These are phyloP conservation scores for Nemotelus pantherinus DNA, from an alignment of 2,888 invertebrate species.

Conservation along the genomic window DNA sequence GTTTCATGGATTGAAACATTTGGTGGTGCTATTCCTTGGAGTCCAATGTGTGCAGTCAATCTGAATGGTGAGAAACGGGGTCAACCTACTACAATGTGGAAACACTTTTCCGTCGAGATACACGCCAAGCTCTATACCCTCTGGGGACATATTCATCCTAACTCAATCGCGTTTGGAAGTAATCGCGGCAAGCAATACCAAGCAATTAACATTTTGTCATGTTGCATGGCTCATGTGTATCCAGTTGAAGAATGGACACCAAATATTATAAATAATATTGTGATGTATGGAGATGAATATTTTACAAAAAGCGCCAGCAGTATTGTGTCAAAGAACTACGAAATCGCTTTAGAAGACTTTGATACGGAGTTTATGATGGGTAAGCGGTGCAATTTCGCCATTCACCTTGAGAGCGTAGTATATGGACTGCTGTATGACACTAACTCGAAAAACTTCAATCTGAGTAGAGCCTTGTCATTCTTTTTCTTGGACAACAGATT, in stretches of 20 bases:
- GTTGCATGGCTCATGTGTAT: constrained; percentile 71
- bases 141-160: constrained; percentile 73
- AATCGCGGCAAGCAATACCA: constrained; percentile 73
- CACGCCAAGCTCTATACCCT: constrained; percentile 74
- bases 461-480: constrained; percentile 71
- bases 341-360: constrained; percentile 69
- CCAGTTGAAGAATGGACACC: constrained; percentile 72
- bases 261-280: constrained; percentile 71
- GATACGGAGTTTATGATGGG: constrained; percentile 68
- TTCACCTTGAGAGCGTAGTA: constrained; percentile 68
- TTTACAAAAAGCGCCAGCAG: constrained; percentile 66
- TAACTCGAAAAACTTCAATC: constrained; percentile 69
- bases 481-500: constrained; percentile 69
- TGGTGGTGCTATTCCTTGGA: constrained; percentile 61
- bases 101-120: constrained; percentile 76
- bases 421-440: constrained; percentile 73
- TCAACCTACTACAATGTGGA: constrained; percentile 66
- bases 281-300: constrained; percentile 70
- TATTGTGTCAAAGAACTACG: constrained; percentile 68
- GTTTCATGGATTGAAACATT: constrained; percentile 60
- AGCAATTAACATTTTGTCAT: constrained; percentile 70
- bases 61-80: constrained; percentile 58
- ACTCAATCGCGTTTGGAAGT: constrained; percentile 67
- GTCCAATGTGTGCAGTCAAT: constrained; percentile 59
- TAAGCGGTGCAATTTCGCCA: constrained; percentile 68